These are phyloP conservation scores for Pomacea canaliculata DNA, from an alignment of 2,888 invertebrate genomes.

Conservation along the genomic window DNA sequence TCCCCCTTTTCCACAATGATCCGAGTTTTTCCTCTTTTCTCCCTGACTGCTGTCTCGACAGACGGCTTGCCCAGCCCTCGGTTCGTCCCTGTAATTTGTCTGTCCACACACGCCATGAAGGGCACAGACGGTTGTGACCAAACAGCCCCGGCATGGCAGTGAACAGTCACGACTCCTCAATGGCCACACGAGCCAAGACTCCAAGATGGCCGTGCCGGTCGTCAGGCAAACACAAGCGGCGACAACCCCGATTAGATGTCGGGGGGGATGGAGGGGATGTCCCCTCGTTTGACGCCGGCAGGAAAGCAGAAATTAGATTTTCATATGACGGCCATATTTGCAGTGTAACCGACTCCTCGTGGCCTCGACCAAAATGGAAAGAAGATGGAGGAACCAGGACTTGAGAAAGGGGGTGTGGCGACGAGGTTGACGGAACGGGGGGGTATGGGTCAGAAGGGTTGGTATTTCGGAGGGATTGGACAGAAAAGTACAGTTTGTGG, in stretches of 20 bases:
- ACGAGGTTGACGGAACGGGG: background rate
- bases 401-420: background rate
- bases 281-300: background rate
- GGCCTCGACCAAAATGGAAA: slow-evolving; percentile 12
- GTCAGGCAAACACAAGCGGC: background rate
- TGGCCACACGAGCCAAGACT: too few relatives aligned
- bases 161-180: too few relatives aligned
- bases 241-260: background rate
- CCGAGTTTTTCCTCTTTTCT: background rate
- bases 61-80: too few relatives aligned
- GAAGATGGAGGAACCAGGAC: background rate
- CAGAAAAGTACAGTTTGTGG: too few relatives aligned
- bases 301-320: slow-evolving; percentile 33
- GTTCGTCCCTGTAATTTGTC: too few relatives aligned
- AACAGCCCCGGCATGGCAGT: too few relatives aligned
- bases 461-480: too few relatives aligned
- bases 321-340: slow-evolving; percentile 37
- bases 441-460: slow-evolving; percentile 1
- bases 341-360: slow-evolving; percentile 28
- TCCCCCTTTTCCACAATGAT: background rate
- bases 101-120: too few relatives aligned
- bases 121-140: too few relatives aligned
- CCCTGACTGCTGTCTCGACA: background rate
- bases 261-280: background rate
- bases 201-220: background rate